Evolutionary conservation across 1,140 invertebrate species (phyloP).

Genomic region (Drosophila lini): DNA sequence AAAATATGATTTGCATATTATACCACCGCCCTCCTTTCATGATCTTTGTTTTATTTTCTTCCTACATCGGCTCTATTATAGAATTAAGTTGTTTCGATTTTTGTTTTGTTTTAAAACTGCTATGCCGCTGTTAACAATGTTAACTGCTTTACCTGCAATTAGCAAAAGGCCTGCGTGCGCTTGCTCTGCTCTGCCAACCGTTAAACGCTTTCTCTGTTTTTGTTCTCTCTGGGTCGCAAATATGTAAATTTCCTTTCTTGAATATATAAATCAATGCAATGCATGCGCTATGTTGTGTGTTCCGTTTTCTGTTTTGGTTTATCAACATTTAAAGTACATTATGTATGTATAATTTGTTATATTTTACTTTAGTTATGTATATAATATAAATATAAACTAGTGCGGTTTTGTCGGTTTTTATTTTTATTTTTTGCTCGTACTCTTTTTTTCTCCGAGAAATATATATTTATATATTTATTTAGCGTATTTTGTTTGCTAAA

Average conservation of each 20-base stretch:
- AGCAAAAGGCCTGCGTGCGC: slow-evolving; percentile 70
- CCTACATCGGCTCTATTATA: slow-evolving; percentile 41
- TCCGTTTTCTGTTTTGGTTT: slow-evolving; percentile 41
- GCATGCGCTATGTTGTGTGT: slow-evolving; percentile 44
- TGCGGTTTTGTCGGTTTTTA: slow-evolving; percentile 46
- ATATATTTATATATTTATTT: slow-evolving; percentile 16
- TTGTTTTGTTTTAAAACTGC: slow-evolving; percentile 73
- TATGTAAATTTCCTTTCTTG: slow-evolving; percentile 57
- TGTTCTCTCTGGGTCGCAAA: slow-evolving; percentile 43
- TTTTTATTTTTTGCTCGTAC: slow-evolving; percentile 23
- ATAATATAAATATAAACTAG: slow-evolving; percentile 54
- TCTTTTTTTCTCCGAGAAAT: slow-evolving; percentile 28
- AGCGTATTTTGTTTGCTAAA: slow-evolving; percentile 45
- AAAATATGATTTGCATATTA: slow-evolving; percentile 61
- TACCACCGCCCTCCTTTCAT: background rate
- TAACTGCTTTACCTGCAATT: slow-evolving; percentile 76
- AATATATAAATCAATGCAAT: slow-evolving; percentile 64
- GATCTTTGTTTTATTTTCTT: slow-evolving; percentile 7
- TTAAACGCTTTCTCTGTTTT: slow-evolving; percentile 16
- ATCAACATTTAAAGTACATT: slow-evolving; percentile 77
- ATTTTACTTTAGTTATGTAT: slow-evolving; percentile 64
- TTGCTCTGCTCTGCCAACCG: slow-evolving; percentile 44
- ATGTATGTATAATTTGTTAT: slow-evolving; percentile 73
- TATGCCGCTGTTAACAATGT: slow-evolving; percentile 74
- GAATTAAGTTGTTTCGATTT: slow-evolving; percentile 54